phyloP scores from a whole-genome alignment of 2,113 vertebrate genomes.

The Clarias gariepinus region DNA sequence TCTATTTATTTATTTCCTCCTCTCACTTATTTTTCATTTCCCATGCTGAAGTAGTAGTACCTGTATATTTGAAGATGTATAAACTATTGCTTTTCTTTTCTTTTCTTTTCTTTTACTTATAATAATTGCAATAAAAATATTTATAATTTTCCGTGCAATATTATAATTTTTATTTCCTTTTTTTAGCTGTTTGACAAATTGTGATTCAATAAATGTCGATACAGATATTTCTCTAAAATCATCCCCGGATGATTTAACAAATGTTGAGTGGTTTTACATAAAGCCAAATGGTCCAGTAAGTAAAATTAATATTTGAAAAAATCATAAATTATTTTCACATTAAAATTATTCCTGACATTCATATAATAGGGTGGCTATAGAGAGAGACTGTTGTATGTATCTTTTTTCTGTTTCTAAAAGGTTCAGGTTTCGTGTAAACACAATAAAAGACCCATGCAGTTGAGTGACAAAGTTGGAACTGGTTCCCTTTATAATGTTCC shows the following conservation, averaged over 20 bases:
- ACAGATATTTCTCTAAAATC: not conserved
- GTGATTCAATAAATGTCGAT: not conserved
- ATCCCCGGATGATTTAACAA: not conserved
- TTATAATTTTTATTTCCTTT: not conserved
- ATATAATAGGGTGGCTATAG: not conserved
- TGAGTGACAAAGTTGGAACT: not conserved
- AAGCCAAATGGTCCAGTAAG: not conserved
- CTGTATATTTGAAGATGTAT: not conserved
- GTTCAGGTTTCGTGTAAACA: not conserved
- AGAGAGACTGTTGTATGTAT: not conserved
- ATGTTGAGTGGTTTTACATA: not conserved
- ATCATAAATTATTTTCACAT: not conserved
- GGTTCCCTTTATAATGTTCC: not conserved
- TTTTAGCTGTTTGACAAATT: slow-evolving; percentile 40
- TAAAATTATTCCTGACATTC: not conserved
- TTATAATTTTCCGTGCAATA: not conserved
- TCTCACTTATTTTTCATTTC: not conserved
- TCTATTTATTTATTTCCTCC: not conserved
- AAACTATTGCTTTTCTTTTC: not conserved
- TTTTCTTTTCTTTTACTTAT: not conserved
- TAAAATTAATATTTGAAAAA: no score
- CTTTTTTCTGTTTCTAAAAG: not conserved
- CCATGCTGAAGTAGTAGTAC: not conserved
- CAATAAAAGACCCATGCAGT: fast-evolving
- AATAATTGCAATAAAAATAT: not conserved